Evolutionary conservation across 2,888 invertebrate species (phyloP).

Genomic region (Drosophila melanosoma): DNA sequence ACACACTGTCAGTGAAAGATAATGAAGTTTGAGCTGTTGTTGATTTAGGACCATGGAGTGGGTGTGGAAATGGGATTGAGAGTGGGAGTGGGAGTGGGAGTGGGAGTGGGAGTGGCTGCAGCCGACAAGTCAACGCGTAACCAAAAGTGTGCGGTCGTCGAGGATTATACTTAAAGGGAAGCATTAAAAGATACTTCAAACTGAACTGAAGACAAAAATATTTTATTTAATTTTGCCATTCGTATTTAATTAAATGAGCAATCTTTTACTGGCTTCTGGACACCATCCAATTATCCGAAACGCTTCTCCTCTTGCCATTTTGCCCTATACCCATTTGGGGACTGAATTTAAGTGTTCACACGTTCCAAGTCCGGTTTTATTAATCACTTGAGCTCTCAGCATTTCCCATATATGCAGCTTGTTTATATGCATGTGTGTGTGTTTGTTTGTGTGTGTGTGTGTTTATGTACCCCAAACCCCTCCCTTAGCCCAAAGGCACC

Average conservation of each 20-base stretch:
- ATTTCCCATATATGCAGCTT: neutral
- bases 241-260: constrained; percentile 5
- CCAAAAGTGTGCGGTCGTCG: constrained; percentile 1
- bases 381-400: constrained; percentile 6
- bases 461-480: neutral
- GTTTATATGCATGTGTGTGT: neutral
- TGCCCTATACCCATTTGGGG: constrained; percentile 2
- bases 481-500: neutral
- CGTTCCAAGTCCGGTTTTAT: constrained; percentile 5
- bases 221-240: constrained; percentile 4
- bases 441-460: neutral
- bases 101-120: neutral
- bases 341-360: constrained; percentile 9
- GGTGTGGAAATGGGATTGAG: neutral
- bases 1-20: constrained; percentile 1
- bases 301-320: neutral
- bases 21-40: constrained; percentile 17
- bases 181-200: constrained; percentile 8
- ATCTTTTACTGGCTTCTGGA: constrained; percentile 5
- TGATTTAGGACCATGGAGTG: constrained; percentile 4
- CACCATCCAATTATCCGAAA: constrained; percentile 14
- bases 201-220: neutral
- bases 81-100: no score
- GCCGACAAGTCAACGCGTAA: neutral
- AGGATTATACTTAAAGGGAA: constrained; percentile 9